Percentiles rank a stretch among this genome's conserved stretches.
These are phyloP conservation scores for Orchesellides sinensis DNA, from an alignment of 2,888 invertebrate species.

Conservation along the genomic window DNA sequence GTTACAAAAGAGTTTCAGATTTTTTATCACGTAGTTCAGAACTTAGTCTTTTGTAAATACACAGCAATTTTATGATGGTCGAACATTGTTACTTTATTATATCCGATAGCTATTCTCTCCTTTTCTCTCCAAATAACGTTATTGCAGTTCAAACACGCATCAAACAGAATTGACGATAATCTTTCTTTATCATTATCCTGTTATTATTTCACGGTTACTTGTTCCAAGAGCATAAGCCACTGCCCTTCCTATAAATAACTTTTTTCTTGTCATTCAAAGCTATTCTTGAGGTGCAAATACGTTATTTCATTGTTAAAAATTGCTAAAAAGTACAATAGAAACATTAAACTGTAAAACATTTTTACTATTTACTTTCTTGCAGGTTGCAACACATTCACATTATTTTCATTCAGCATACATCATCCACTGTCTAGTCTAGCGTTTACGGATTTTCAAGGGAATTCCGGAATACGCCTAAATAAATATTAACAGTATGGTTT, in stretches of 20 bases:
- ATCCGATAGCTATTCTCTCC: neutral
- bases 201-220: neutral
- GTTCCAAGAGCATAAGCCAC: constrained; percentile 9
- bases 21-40: constrained; percentile 10
- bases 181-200: neutral
- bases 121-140: neutral
- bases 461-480: no score
- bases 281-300: neutral
- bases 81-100: neutral
- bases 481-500: no score
- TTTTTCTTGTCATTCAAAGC: neutral
- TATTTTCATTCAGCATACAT: no score
- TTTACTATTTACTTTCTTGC: neutral
- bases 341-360: constrained; percentile 1
- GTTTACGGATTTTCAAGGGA: no score
- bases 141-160: neutral
- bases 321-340: neutral
- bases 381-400: no score
- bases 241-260: neutral
- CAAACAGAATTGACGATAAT: neutral
- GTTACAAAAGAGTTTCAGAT: constrained; percentile 8
- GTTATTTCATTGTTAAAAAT: neutral
- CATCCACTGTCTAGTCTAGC: no score
- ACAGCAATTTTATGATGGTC: constrained; percentile 1
- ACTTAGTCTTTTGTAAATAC: constrained; percentile 9